These are phyloP conservation scores for Micrastur ruficollis DNA, from an alignment of 2,797 vertebrate species.

Conservation along the genomic window DNA sequence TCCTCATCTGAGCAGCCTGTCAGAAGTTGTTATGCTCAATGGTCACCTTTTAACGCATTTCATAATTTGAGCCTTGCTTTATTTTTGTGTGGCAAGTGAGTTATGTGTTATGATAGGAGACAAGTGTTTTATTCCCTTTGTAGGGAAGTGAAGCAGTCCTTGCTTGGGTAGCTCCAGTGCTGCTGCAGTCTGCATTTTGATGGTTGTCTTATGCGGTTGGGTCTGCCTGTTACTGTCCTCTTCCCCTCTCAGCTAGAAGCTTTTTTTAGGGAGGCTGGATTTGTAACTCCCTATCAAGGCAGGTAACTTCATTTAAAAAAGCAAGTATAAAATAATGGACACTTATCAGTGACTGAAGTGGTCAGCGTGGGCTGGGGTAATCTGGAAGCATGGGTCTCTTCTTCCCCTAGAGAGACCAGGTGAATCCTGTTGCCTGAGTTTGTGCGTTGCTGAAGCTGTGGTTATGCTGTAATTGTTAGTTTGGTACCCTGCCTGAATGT, in stretches of 20 bases:
- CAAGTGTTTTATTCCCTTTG: accelerated
- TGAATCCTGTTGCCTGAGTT: background rate
- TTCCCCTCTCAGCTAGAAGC: background rate
- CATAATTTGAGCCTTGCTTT: background rate
- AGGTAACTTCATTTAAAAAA: background rate
- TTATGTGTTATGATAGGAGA: accelerated
- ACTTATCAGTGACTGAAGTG: background rate
- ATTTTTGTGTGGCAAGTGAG: background rate
- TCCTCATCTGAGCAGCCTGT: background rate
- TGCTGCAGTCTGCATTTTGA: background rate
- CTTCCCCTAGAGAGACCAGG: background rate
- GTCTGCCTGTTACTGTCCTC: background rate
- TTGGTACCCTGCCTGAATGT: background rate
- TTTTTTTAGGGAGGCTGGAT: background rate
- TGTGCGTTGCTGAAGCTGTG: background rate
- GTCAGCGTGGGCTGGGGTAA: background rate
- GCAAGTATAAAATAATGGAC: background rate
- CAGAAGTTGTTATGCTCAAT: background rate
- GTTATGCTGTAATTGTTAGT: background rate
- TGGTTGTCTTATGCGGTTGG: accelerated
- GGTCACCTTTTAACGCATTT: background rate
- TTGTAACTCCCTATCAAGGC: background rate
- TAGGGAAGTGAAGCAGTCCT: background rate
- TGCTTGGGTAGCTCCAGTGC: background rate
- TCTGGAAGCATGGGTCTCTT: background rate